Evolutionary conservation across 37 sponge, comb jelly and placozoan genomes (phyloP).

Genomic region (Chondrilla cf. caribensis): DNA sequence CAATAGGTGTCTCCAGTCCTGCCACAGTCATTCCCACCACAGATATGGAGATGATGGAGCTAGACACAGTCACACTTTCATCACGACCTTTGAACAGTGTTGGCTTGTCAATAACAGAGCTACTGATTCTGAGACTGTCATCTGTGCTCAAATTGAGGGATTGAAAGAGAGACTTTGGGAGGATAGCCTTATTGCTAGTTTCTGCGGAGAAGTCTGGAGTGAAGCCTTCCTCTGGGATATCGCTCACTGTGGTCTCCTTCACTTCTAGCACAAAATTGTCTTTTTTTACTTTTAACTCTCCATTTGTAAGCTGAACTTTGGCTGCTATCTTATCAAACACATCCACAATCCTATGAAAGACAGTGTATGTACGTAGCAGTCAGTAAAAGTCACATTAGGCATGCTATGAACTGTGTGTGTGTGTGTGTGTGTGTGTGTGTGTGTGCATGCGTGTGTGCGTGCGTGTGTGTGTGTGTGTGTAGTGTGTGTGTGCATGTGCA

Average conservation of each 20-base stretch:
- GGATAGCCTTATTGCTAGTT: not conserved
- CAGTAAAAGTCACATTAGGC: not conserved
- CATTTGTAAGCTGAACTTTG: not conserved
- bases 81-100: constrained; percentile 3
- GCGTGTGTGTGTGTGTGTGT: not conserved
- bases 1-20: not conserved
- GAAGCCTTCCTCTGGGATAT: constrained; percentile 3
- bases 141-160: not conserved
- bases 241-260: not conserved
- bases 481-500: not conserved
- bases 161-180: constrained; percentile 23
- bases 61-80: not conserved
- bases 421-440: too few relatives aligned
- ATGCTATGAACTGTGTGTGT: not conserved
- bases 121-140: not conserved
- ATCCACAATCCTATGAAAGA: not conserved
- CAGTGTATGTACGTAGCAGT: not conserved
- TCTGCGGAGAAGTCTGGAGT: constrained; percentile 8
- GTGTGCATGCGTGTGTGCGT: not conserved
- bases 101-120: constrained; percentile 13
- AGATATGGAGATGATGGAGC: constrained; percentile 10
- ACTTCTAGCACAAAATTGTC: constrained; percentile 4
- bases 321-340: constrained; percentile 19
- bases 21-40: not conserved
- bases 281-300: not conserved